Conservation (phyloP, 2,888 invertebrate species). For the Fragum fragum region DNA sequence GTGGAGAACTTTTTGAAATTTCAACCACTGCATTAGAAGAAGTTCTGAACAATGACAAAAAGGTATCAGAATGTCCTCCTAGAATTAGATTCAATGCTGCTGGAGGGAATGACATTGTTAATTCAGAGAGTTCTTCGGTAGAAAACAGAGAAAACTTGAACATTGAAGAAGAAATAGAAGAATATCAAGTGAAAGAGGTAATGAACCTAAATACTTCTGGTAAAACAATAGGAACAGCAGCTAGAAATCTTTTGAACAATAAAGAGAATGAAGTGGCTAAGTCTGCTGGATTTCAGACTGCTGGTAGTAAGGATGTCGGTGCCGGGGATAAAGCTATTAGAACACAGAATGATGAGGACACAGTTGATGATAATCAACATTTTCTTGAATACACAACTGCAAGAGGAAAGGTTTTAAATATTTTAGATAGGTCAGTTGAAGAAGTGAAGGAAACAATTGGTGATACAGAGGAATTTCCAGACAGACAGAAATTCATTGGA, state of each 20-base stretch:
- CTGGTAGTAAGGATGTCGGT: no score
- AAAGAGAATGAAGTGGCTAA: no score
- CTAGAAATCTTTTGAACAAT: no score
- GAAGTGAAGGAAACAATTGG: background rate
- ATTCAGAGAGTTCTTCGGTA: slow-evolving; percentile 42
- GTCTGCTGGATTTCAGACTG: no score
- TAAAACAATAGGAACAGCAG: background rate
- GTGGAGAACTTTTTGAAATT: no score
- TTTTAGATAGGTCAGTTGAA: background rate
- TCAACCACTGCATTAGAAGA: no score
- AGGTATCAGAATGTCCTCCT: background rate
- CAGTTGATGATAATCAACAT: no score
- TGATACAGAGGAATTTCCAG: slow-evolving; percentile 13
- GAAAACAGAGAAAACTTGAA: slow-evolving; percentile 32
- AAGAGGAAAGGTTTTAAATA: background rate
- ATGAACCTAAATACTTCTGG: background rate
- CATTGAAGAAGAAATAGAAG: background rate
- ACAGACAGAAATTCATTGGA: background rate
- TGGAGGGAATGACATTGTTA: slow-evolving; percentile 31
- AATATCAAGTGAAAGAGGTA: background rate
- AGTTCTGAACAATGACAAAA: slow-evolving; percentile 18
- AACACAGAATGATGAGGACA: no score
- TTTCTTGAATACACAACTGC: no score
- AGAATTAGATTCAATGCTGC: slow-evolving; percentile 52
- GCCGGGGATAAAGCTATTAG: background rate